These are phyloP conservation scores for Rhopalosiphum maidis DNA, from an alignment of 1,140 invertebrate species.

Conservation along the genomic window DNA sequence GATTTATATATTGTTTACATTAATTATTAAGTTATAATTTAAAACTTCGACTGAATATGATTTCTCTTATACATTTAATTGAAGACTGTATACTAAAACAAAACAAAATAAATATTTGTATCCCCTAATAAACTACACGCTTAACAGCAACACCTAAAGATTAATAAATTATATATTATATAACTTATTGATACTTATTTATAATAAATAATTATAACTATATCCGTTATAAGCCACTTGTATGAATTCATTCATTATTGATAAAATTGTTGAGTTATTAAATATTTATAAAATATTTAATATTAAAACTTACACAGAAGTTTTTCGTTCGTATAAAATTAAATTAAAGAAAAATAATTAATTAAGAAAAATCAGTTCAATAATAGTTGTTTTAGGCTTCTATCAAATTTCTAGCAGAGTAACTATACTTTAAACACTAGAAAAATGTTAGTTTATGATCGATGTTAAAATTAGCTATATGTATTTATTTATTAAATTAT, in stretches of 20 bases:
- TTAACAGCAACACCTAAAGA: not conserved
- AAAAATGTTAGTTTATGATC: no score
- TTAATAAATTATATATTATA: not conserved
- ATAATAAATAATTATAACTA: not conserved
- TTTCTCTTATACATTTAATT: conserved; percentile 6
- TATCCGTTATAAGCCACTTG: not conserved
- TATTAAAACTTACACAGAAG: not conserved
- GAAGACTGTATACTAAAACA: not conserved
- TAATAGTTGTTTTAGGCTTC: no score
- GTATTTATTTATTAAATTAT: no score
- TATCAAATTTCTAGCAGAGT: no score
- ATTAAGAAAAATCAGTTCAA: not conserved
- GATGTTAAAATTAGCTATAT: no score
- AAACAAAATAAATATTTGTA: conserved; percentile 25
- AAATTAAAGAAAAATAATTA: not conserved
- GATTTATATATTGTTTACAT: not conserved
- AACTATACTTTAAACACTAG: no score
- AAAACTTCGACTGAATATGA: not conserved
- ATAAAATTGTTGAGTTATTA: not conserved
- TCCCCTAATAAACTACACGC: not conserved
- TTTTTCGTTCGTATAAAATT: not conserved
- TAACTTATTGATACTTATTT: no score
- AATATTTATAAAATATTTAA: not conserved
- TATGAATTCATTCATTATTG: not conserved
- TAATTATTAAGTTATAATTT: not conserved